Evolutionary conservation across 35 echinoderm and acorn worm genomes (phyloP), one percentile per base, ranked within the genome.

Genomic region (Ophiothrix spiculata): DNA sequence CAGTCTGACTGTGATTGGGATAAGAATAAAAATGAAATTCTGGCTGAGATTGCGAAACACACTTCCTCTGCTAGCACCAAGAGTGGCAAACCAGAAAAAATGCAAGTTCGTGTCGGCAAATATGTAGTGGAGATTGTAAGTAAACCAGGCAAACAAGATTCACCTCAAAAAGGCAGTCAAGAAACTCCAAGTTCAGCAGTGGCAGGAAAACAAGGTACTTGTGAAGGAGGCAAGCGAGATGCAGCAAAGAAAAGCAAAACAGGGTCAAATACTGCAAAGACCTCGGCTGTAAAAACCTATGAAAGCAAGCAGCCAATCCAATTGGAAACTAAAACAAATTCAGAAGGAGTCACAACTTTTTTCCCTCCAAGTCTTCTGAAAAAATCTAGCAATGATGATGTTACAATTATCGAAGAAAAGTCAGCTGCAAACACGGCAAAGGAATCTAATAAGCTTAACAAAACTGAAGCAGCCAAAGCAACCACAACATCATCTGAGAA

Each of bases 1-100:
- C 81, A 84, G 54, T 84, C 81, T 19, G 81, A 84, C 33, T 84
- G 81, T 60, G 69, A 84, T 34, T 84, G 81, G 81, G 45, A 36
- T 37, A 64, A 35, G 33, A n/a, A 54, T 21, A 84, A 63, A 35
- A 63, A 84, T 84, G 56, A 84, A 33, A 84, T 84, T 32, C 81
- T 84, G n/a, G 19, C 42, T 36, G 11, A 54, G 11, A 84, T 84
- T 16, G 81, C 81, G 21, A 84, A 84, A 60, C 81, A 84, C 37
- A 84, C 81, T 23, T 25, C 81, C 34, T 31, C 42, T 64, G 35
- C 1, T 31, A 33, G 35, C 10, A 37, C 23, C 16, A 23, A 32
- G 17, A 56, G 56, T 21, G 80, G 40, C 42, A 49, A 49, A 49
- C 23, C 60, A 2, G 60, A 28, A 69, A 15, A 28, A 15, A 69